Evolutionary conservation across 2,797 vertebrate species (phyloP).

Genomic region (Crenuchus spilurus): DNA sequence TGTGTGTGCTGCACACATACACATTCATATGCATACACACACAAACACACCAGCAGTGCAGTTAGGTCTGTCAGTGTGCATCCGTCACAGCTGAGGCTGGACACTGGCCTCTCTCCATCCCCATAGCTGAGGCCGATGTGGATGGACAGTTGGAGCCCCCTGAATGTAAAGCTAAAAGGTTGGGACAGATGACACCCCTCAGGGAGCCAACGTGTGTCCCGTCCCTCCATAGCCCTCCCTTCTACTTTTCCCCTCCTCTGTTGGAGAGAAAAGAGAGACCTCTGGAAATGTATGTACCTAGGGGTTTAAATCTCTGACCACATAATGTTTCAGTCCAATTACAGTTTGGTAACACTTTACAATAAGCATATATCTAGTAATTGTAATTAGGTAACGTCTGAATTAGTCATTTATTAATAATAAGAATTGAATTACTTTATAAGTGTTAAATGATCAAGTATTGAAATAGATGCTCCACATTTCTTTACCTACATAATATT

Average conservation of each 20-base stretch:
- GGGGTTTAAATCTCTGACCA: not conserved
- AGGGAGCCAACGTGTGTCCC: conserved; percentile 43
- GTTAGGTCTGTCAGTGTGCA: conserved; percentile 58
- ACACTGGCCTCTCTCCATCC: conserved; percentile 54
- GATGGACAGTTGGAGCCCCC: conserved; percentile 54
- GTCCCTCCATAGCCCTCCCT: conserved; percentile 17
- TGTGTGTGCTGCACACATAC: too few species aligned
- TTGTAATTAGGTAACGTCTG: too few species aligned
- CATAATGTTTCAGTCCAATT: not conserved
- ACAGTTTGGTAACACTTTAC: not conserved
- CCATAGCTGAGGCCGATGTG: conserved; percentile 54
- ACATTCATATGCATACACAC: too few species aligned
- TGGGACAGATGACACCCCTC: conserved; percentile 61
- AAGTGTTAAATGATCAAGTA: too few species aligned
- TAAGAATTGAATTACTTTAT: too few species aligned
- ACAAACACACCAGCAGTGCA: conserved; percentile 45
- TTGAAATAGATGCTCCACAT: too few species aligned
- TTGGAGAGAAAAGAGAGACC: conserved; percentile 13
- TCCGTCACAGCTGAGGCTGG: conserved; percentile 54
- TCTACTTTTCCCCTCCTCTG: conserved; percentile 39
- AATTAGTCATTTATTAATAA: too few species aligned
- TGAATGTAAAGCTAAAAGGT: conserved; percentile 57
- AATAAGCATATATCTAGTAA: too few species aligned
- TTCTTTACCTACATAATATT: too few species aligned
- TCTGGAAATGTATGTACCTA: conserved; percentile 53